Base-by-base conservation (phyloP, 2,888 invertebrate species). In the Rhamnusium bicolor region DNA sequence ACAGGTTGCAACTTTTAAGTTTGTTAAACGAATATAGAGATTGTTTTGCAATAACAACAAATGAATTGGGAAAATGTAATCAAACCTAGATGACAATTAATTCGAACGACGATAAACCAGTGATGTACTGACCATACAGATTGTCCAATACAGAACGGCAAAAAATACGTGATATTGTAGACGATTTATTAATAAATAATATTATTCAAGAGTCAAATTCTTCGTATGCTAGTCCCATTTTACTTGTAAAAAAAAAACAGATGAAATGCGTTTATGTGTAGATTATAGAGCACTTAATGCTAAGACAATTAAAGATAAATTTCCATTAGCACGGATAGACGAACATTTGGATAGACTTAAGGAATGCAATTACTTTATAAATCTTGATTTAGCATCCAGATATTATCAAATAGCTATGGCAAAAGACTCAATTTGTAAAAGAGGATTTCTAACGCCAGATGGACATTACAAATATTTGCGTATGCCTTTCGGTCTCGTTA, bases 391-490 rank as follows among this genome's bases (percentile, higher is more conserved):
- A n/a, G n/a, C n/a, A n/a, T n/a, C n/a, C n/a, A n/a, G n/a, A n/a
- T n/a, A n/a, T n/a, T n/a, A n/a, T n/a, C n/a, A n/a, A n/a, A n/a
- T n/a, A 14, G 18, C 40, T 3, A 18, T 60, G n/a, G 18, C 19
- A 14, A 2, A 18, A 18, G 60, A 60, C 1, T 70, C 69, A 4
- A 69, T 69, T 12, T 5, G 29, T 19, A 69, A 60, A 46, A 73
- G 58, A 4, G 56, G 49, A 1, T 73, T 73, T n/a, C 18, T 73
- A 12, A 69, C n/a, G n/a, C n/a, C n/a, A n/a, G n/a, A n/a, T n/a
- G n/a, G n/a, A n/a, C n/a, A n/a, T n/a, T n/a, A n/a, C 24, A 66
- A 66, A 19, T 70, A 70, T 21, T 10, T 71, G 40, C 49, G 69
- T n/a, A n/a, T n/a, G n/a, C n/a, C n/a, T n/a, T n/a, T n/a, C n/a